Evolutionary conservation across 2,797 vertebrate genomes (phyloP).

Genomic region (Halcyon chelicuti): DNA sequence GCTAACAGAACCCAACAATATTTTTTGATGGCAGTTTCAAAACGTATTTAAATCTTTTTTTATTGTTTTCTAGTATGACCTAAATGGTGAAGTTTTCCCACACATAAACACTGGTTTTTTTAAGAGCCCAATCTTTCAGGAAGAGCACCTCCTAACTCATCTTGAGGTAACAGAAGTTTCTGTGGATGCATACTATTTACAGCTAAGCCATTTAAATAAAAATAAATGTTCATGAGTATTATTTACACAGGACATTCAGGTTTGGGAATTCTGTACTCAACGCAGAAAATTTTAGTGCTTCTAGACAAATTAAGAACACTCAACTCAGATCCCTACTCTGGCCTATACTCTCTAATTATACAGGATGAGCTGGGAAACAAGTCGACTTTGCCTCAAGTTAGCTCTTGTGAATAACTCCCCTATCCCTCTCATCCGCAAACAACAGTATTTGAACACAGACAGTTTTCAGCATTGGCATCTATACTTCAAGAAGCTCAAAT

Average conservation of each 20-base stretch:
- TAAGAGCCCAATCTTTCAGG: neutral
- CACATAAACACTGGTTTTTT: neutral
- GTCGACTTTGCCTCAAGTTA: neutral
- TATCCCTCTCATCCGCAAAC: neutral
- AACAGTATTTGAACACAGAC: neutral
- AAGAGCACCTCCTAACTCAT: neutral
- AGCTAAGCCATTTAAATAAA: neutral
- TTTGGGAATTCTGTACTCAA: neutral
- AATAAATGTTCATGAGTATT: neutral
- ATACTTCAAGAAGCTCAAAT: conserved; percentile 5
- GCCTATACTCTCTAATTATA: neutral
- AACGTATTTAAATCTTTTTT: neutral
- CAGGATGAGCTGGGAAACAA: neutral
- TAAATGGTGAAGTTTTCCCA: neutral
- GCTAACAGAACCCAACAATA: neutral
- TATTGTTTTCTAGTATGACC: neutral
- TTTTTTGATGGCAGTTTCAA: neutral
- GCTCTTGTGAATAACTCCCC: neutral
- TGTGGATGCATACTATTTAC: neutral
- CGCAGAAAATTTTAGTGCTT: neutral
- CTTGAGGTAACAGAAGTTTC: neutral
- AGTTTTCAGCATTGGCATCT: conserved; percentile 1
- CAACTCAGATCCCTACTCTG: neutral
- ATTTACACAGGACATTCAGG: neutral
- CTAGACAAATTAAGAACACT: neutral